Evolutionary conservation across 92 coral and sea anemone genomes (phyloP).

Genomic region (Parazoanthus darwini): DNA sequence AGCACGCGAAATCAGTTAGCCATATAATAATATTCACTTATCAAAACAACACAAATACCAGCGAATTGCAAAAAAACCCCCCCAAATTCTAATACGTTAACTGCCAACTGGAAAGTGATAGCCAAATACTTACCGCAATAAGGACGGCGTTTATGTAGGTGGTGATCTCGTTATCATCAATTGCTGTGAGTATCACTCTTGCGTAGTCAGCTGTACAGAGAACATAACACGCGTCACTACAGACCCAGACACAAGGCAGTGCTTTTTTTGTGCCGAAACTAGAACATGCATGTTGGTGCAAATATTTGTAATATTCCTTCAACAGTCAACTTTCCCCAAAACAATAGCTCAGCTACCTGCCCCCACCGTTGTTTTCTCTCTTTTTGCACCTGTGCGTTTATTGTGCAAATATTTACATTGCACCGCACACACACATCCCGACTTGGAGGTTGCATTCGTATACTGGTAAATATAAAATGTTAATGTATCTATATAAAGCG

Average conservation of each 20-base stretch:
- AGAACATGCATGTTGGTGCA: background rate
- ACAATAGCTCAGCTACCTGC: background rate
- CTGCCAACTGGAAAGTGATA: background rate
- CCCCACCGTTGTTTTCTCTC: too few species aligned
- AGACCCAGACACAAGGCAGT: background rate
- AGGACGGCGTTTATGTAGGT: constrained; percentile 96
- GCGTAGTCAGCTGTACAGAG: constrained; percentile 82
- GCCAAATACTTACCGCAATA: constrained; percentile 70
- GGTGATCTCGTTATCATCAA: constrained; percentile 88
- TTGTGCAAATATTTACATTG: too few species aligned
- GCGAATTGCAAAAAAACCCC: background rate
- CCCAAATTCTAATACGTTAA: background rate
- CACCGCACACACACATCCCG: too few species aligned
- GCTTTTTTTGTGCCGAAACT: background rate
- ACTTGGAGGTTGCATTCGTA: too few species aligned
- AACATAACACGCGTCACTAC: background rate
- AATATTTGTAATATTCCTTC: too few species aligned
- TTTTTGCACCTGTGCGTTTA: too few species aligned
- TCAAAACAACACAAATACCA: too few species aligned
- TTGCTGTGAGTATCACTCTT: constrained; percentile 81
- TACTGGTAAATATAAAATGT: too few species aligned
- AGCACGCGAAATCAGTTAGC: too few species aligned
- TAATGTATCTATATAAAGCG: too few species aligned
- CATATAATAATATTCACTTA: too few species aligned
- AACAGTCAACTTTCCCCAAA: background rate